These are phyloP conservation scores for Patella pellucida DNA, from an alignment of 2,888 invertebrate genomes.

Conservation along the genomic window DNA sequence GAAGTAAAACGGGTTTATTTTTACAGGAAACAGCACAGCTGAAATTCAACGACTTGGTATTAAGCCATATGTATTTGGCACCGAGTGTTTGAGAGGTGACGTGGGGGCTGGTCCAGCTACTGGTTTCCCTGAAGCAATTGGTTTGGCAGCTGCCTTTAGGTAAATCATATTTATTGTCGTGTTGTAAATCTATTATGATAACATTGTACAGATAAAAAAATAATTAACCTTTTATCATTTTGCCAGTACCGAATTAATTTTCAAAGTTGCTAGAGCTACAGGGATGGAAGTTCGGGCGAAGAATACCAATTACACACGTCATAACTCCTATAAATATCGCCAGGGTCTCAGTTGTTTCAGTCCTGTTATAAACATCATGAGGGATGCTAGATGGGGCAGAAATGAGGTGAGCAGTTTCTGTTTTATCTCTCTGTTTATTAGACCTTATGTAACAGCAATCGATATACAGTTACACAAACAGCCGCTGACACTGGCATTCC, in stretches of 20 bases:
- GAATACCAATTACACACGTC: slow-evolving; percentile 22
- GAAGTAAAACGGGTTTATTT: too few relatives aligned
- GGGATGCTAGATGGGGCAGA: slow-evolving; percentile 59
- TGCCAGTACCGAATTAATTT: slow-evolving; percentile 7
- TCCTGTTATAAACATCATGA: slow-evolving; percentile 60
- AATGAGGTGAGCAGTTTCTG: slow-evolving; percentile 17
- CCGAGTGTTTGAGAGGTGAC: slow-evolving; percentile 62
- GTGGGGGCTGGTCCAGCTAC: slow-evolving; percentile 51
- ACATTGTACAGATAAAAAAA: too few relatives aligned
- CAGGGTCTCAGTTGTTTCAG: slow-evolving; percentile 55
- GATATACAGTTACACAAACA: too few relatives aligned
- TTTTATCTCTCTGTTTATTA: too few relatives aligned
- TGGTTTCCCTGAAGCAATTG: slow-evolving; percentile 57
- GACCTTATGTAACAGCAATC: too few relatives aligned
- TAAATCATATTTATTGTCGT: too few relatives aligned
- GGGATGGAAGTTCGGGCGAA: slow-evolving; percentile 27
- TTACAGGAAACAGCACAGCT: slow-evolving; percentile 16
- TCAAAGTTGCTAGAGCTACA: slow-evolving; percentile 21
- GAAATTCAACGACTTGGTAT: slow-evolving; percentile 54
- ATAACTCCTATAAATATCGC: slow-evolving; percentile 35
- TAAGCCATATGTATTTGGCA: slow-evolving; percentile 54
- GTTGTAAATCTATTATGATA: too few relatives aligned
- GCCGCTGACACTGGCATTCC: too few relatives aligned
- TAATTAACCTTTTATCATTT: too few relatives aligned
- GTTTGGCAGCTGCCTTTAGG: slow-evolving; percentile 57